phyloP scores from a whole-genome alignment of 2,113 vertebrate species.

The Chionis minor region DNA sequence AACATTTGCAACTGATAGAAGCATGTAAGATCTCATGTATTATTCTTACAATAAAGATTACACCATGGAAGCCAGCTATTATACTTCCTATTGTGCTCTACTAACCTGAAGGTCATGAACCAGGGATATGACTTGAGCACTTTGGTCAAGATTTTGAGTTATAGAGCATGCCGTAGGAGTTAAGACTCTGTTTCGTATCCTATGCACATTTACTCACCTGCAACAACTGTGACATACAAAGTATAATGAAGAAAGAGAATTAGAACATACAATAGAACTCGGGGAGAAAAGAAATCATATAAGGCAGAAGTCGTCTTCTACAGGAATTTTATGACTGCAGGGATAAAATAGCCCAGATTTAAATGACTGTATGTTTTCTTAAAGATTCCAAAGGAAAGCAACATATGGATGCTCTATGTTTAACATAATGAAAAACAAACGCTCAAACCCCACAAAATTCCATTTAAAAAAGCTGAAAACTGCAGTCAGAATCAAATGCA shows the following conservation, averaged over 20 bases:
- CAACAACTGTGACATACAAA: not conserved
- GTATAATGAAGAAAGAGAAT: not conserved
- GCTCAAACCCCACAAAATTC: slow-evolving; percentile 52
- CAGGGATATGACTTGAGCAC: not conserved
- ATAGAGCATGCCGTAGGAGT: not conserved
- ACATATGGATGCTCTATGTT: slow-evolving; percentile 59
- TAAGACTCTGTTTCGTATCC: not conserved
- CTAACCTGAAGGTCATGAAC: slow-evolving; percentile 27
- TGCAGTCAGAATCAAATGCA: slow-evolving; percentile 28
- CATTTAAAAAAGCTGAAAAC: slow-evolving; percentile 49
- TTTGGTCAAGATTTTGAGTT: not conserved
- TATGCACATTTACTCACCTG: not conserved
- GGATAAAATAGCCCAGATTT: slow-evolving; percentile 58
- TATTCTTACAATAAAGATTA: slow-evolving; percentile 62
- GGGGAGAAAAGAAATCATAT: not conserved
- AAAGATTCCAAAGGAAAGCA: slow-evolving; percentile 52
- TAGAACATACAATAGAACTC: not conserved
- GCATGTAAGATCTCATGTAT: slow-evolving; percentile 38
- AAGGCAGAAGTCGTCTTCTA: slow-evolving; percentile 8
- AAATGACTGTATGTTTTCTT: slow-evolving; percentile 59
- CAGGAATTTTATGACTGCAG: slow-evolving; percentile 29
- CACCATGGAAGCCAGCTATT: slow-evolving; percentile 2
- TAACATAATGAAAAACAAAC: slow-evolving; percentile 64
- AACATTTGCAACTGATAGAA: slow-evolving; percentile 60
- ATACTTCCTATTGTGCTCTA: slow-evolving; percentile 3